These are phyloP conservation scores for Gallirallus australis DNA, from an alignment of 2,797 vertebrate genomes.

Conservation along the genomic window DNA sequence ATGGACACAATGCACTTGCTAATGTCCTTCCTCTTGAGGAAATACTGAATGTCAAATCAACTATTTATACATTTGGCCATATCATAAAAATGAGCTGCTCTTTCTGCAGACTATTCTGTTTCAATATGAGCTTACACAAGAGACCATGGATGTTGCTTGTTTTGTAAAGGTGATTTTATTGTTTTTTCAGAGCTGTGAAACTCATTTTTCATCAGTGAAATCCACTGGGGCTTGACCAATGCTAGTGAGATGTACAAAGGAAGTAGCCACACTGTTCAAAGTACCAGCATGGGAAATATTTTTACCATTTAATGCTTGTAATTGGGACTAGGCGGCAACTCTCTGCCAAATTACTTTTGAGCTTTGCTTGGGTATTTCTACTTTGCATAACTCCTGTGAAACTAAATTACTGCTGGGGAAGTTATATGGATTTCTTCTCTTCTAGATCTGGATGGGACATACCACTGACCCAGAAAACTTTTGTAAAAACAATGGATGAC, in stretches of 20 bases:
- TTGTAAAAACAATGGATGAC: not conserved
- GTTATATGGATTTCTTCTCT: not conserved
- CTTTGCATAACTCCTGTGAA: not conserved
- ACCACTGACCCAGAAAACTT: not conserved
- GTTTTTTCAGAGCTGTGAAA: not conserved
- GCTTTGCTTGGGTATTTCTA: not conserved
- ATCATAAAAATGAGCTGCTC: not conserved
- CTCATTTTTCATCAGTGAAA: slow-evolving; percentile 18
- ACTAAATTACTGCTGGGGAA: not conserved
- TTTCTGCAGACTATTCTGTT: not conserved
- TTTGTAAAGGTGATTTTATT: not conserved
- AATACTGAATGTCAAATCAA: not conserved
- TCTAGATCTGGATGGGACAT: not conserved
- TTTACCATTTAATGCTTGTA: not conserved
- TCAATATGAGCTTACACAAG: not conserved
- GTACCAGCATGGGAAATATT: slow-evolving; percentile 19
- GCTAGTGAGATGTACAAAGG: slow-evolving; percentile 20
- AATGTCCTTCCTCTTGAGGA: not conserved
- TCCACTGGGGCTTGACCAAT: slow-evolving; percentile 1
- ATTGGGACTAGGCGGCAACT: not conserved
- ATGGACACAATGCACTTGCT: not conserved
- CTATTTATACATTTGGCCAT: not conserved
- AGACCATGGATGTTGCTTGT: not conserved
- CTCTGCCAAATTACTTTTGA: not conserved
- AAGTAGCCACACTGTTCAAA: not conserved